Evolutionary conservation across 2,888 invertebrate genomes (phyloP), one percentile per base, ranked within the genome.

Genomic region (Allygus modestus): DNA sequence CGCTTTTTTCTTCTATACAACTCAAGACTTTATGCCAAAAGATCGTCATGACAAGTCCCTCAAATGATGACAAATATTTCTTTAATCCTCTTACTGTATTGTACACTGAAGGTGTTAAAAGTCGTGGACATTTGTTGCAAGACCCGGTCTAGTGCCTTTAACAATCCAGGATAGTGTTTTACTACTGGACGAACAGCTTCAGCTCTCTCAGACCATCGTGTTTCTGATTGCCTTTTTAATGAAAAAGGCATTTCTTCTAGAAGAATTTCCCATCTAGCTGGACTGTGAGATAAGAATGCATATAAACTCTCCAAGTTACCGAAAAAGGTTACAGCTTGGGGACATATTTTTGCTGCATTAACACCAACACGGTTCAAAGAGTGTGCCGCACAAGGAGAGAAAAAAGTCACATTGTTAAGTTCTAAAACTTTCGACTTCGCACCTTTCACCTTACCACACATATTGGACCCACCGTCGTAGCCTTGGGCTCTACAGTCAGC

Each of bases 61-160:
- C 82, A 82, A 82, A 82, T 20, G 82, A 82, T 71, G 83, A 54
- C n/a, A 77, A 83, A 54, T 75, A 77, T 20, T 83, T 83, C 46
- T 83, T 83, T 15, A 58, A 58, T 20, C 51, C n/a, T 20, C 51
- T 12, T 37, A 61, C 54, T 51, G 37, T 28, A 41, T 73, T 77
- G 51, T 54, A 58, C 11, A 77, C 58, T 54, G 71, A 46, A 15
- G 41, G 51, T 77, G 28, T 20, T 12, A 83, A 28, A n/a, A 33
- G 37, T 23, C 43, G 73, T 83, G 5, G 58, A 58, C 58, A 58
- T 58, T 58, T 58, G 4, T 75, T 1, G 31, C 33, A 77, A 83
- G 12, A 83, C 20, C 46, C 41, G 26, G 75, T 83, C 54, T 58
- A 83, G 73, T n/a, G 83, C 43, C 41, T 82, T 82, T 41, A 82